These are phyloP conservation scores for Rhinichthys klamathensis DNA, from an alignment of 2,113 vertebrate genomes.

Conservation along the genomic window DNA sequence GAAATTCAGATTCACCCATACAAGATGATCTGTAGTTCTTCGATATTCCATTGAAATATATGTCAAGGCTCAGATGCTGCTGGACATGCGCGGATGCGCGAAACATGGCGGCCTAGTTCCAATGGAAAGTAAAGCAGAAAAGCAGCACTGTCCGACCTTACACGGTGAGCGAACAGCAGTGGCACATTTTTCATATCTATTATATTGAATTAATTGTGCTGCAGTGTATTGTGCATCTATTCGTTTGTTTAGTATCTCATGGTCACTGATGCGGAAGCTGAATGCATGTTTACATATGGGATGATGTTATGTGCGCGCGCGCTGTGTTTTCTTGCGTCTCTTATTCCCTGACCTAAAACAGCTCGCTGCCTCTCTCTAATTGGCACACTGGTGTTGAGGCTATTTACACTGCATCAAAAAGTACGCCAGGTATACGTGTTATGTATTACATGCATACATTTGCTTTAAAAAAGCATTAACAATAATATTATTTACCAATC, in stretches of 20 bases:
- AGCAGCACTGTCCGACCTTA: slow-evolving; percentile 60
- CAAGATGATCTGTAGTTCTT: neutral
- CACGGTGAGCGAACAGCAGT: slow-evolving; percentile 65
- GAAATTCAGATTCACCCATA: neutral
- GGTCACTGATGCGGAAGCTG: neutral
- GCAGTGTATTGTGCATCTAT: neutral
- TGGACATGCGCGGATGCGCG: slow-evolving; percentile 78
- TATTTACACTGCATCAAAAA: neutral
- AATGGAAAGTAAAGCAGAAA: slow-evolving; percentile 70
- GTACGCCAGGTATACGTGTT: neutral
- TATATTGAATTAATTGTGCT: neutral
- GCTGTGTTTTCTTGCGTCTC: neutral
- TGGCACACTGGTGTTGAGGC: neutral
- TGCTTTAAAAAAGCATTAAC: neutral
- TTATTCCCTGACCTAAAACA: slow-evolving; percentile 34
- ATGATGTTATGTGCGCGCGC: neutral
- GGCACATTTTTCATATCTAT: neutral
- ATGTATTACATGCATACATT: neutral
- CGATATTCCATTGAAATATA: neutral
- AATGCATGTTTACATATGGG: neutral
- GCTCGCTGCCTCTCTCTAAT: slow-evolving; percentile 3
- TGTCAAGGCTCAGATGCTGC: neutral
- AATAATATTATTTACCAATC: neutral
- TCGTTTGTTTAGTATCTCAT: neutral
- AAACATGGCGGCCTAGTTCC: slow-evolving; percentile 78